A percentile compares a stretch with the other conserved stretches of the same genome.
Conservation (phyloP, 1,140 invertebrate genomes). For the Magallana angulata region DNA sequence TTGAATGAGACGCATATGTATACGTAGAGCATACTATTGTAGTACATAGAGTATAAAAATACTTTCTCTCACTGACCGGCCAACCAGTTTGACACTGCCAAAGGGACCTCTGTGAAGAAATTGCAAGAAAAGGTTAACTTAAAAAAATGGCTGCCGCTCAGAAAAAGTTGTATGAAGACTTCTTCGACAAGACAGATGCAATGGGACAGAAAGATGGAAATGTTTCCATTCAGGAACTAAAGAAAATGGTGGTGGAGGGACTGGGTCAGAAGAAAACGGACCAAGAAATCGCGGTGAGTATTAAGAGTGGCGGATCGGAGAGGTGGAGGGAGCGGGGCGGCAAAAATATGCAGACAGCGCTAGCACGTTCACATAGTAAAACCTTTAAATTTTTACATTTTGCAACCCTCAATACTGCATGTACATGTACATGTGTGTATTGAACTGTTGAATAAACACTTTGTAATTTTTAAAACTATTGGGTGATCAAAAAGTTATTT, state of each 20-base stretch:
- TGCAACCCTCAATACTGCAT: too few species aligned
- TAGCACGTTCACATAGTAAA: too few species aligned
- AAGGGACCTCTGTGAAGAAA: neutral
- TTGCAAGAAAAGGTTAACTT: neutral
- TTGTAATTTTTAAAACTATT: too few species aligned
- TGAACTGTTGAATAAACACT: too few species aligned
- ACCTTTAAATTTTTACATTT: too few species aligned
- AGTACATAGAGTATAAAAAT: neutral
- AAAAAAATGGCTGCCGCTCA: neutral
- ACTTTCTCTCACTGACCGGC: neutral
- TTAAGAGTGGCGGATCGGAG: neutral
- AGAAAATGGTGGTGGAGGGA: neutral
- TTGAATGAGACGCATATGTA: neutral
- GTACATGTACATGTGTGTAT: too few species aligned
- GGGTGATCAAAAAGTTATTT: too few species aligned
- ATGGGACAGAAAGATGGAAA: constrained; percentile 13
- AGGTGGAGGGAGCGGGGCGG: neutral
- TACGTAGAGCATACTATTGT: neutral
- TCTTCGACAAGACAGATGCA: constrained; percentile 31
- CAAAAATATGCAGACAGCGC: too few species aligned
- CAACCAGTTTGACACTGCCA: neutral
- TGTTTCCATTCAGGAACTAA: neutral
- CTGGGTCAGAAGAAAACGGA: constrained; percentile 1
- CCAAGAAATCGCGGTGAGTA: constrained; percentile 9
- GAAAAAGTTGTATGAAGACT: constrained; percentile 23